Percentiles rank a stretch among this genome's conserved stretches.
These are phyloP conservation scores for Mesoclemmys tuberculata DNA, from an alignment of 2,113 vertebrate species.

Conservation along the genomic window DNA sequence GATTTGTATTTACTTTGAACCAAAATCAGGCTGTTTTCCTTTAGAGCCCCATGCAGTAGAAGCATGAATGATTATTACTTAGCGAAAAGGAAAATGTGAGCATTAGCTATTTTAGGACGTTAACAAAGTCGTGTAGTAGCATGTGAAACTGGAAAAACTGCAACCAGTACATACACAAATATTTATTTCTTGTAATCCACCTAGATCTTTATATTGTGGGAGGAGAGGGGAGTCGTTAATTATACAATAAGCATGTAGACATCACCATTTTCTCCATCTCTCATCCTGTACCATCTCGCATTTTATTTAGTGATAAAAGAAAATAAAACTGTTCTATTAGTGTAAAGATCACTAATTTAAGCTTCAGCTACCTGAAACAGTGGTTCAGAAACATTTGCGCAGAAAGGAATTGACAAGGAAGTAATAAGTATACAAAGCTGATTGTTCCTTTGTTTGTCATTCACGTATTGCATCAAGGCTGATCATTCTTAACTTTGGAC, in stretches of 20 bases:
- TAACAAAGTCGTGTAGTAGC: not conserved
- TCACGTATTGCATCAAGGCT: not conserved
- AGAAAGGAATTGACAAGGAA: conserved; percentile 53
- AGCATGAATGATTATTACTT: accelerated
- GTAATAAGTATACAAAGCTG: conserved; percentile 1
- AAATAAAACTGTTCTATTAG: not conserved
- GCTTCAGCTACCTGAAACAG: conserved; percentile 48
- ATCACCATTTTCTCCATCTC: not conserved
- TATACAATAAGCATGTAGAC: not conserved
- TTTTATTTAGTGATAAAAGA: not conserved
- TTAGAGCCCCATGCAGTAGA: not conserved
- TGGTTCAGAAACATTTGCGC: not conserved
- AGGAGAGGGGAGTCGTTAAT: not conserved
- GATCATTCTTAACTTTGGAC: not conserved
- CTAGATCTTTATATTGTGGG: not conserved
- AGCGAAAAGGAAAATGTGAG: not conserved
- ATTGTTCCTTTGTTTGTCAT: conserved; percentile 5
- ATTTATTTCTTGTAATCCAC: not conserved
- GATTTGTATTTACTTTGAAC: not conserved
- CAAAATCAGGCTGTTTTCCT: not conserved
- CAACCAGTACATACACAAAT: not conserved
- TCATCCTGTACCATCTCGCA: not conserved
- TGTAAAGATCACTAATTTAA: conserved; percentile 27
- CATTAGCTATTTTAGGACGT: not conserved
- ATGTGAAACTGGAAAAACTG: conserved; percentile 4